phyloP scores from a whole-genome alignment of 2,113 vertebrate species.

The Bubo scandiacus region DNA sequence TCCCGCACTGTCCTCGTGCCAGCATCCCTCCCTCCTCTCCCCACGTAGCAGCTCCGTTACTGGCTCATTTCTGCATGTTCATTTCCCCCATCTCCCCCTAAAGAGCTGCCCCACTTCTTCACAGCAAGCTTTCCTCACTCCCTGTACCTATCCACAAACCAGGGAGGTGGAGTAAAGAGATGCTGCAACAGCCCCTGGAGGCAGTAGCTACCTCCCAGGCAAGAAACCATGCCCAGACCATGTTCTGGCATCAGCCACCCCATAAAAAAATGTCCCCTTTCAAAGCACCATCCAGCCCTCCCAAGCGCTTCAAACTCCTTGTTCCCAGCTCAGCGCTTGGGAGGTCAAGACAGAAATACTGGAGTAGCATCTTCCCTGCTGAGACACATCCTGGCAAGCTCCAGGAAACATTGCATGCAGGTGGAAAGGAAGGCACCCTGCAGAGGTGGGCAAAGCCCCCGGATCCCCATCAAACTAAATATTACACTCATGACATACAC shows the following conservation, averaged over 20 bases:
- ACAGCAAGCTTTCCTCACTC: accelerated
- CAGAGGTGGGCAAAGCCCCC: background rate
- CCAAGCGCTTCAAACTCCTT: background rate
- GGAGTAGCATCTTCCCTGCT: constrained; percentile 3
- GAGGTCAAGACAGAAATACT: constrained; percentile 10
- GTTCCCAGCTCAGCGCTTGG: background rate
- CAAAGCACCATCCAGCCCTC: background rate
- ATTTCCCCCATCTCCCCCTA: background rate
- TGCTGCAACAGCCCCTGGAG: background rate
- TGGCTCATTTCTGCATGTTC: accelerated
- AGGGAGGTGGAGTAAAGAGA: background rate
- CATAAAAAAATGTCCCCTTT: background rate
- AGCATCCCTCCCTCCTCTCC: background rate
- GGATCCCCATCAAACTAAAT: background rate
- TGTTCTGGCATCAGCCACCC: background rate
- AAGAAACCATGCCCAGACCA: background rate
- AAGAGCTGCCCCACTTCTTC: background rate
- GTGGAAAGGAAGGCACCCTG: background rate
- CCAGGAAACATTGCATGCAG: accelerated
- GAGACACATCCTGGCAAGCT: background rate
- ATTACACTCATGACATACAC: background rate
- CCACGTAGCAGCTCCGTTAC: background rate
- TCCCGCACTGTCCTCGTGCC: background rate
- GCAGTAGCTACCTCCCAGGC: background rate
- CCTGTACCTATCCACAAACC: too few relatives aligned